Conservation (phyloP, 2,113 vertebrate genomes). For the Syngnathus typhle region DNA sequence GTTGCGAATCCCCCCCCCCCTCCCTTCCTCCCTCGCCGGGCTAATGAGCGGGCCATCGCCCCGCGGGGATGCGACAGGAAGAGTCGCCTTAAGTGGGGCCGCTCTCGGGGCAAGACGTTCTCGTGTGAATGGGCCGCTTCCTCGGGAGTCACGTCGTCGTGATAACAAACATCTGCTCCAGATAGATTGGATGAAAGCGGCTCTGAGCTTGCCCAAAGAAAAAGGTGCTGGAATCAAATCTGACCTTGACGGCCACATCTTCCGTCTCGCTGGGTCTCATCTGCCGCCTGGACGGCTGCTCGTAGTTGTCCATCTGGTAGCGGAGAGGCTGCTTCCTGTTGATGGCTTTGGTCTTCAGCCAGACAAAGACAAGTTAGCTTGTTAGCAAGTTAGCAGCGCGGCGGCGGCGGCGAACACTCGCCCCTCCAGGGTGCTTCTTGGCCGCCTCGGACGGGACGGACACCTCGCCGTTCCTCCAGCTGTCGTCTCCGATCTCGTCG, state of each 20-base stretch:
- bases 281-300: conserved; percentile 76
- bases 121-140: conserved; percentile 66
- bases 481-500: conserved; percentile 93
- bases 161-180: background rate
- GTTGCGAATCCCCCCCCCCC: background rate
- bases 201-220: too few species aligned
- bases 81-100: conserved; percentile 34
- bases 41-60: conserved; percentile 26
- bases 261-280: conserved; percentile 78
- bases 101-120: conserved; percentile 55
- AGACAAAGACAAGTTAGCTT: background rate
- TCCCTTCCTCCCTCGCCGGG: background rate
- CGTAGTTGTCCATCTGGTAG: conserved; percentile 86
- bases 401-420: conserved; percentile 61
- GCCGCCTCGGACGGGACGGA: conserved; percentile 77
- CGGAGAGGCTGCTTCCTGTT: conserved; percentile 90
- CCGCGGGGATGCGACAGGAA: conserved; percentile 57
- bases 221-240: background rate
- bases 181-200: too few species aligned
- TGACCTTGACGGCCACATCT: conserved; percentile 88
- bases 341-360: conserved; percentile 80
- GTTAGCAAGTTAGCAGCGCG: too few species aligned
- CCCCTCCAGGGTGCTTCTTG: conserved; percentile 80
- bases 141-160: conserved; percentile 15
- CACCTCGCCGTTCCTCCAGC: conserved; percentile 82